These are phyloP conservation scores for Leptopterna dolabrata DNA, from an alignment of 2,888 invertebrate species.

Conservation along the genomic window DNA sequence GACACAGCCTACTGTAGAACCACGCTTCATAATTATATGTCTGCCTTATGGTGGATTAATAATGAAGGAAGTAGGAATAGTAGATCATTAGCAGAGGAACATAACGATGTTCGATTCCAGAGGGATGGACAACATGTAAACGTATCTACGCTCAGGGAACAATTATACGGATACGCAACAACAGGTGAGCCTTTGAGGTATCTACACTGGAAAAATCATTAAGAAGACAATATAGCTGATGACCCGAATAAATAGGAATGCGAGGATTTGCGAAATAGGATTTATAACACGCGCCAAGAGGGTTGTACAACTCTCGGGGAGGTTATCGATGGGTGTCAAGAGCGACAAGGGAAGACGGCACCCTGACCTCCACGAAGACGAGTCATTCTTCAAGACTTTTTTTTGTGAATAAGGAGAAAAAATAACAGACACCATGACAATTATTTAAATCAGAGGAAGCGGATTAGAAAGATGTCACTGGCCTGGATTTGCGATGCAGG, in stretches of 20 bases:
- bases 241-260: neutral
- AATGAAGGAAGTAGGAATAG: no score
- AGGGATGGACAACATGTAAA: no score
- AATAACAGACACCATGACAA: neutral
- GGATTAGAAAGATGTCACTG: neutral
- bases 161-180: no score
- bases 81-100: no score
- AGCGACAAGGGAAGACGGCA: constrained; percentile 16
- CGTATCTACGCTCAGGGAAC: no score
- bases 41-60: no score
- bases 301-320: neutral
- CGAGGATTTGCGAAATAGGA: neutral
- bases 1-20: no score
- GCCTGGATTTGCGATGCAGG: neutral
- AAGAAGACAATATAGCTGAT: neutral
- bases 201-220: neutral
- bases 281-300: neutral
- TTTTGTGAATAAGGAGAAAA: neutral
- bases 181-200: no score
- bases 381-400: neutral
- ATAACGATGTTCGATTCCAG: no score
- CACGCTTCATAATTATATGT: no score
- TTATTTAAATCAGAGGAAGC: neutral
- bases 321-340: constrained; percentile 23
- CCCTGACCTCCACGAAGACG: constrained; percentile 7